Conservation (phyloP, 2,797 vertebrate species). For the Glossophaga mutica region DNA sequence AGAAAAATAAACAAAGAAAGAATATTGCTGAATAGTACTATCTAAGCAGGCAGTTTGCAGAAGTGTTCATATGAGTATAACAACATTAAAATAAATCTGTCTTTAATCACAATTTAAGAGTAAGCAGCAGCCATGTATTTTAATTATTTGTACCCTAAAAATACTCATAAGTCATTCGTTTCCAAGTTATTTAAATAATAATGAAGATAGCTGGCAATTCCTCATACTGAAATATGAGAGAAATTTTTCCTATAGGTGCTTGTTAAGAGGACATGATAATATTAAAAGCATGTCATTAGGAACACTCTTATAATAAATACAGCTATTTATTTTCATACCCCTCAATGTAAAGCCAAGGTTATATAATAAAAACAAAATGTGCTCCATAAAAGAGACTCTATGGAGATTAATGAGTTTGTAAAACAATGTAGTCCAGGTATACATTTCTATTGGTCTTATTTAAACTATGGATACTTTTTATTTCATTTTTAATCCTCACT, state of each 20-base stretch:
- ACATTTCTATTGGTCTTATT: neutral
- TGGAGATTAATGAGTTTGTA: neutral
- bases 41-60: neutral
- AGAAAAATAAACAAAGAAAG: slow-evolving; percentile 10
- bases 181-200: neutral
- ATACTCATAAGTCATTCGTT: neutral
- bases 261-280: neutral
- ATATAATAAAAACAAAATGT: neutral
- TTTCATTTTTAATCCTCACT: too few relatives aligned
- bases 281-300: neutral
- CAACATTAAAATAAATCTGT: neutral
- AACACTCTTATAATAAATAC: neutral
- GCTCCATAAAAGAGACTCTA: neutral
- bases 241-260: neutral
- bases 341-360: neutral
- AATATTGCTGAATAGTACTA: neutral
- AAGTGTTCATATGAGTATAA: neutral
- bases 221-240: neutral
- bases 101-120: neutral
- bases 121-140: neutral
- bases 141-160: neutral
- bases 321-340: neutral
- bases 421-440: neutral
- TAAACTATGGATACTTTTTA: neutral
- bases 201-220: neutral